Conservation (phyloP, 2,797 vertebrate genomes). For the Staurois parvus region DNA sequence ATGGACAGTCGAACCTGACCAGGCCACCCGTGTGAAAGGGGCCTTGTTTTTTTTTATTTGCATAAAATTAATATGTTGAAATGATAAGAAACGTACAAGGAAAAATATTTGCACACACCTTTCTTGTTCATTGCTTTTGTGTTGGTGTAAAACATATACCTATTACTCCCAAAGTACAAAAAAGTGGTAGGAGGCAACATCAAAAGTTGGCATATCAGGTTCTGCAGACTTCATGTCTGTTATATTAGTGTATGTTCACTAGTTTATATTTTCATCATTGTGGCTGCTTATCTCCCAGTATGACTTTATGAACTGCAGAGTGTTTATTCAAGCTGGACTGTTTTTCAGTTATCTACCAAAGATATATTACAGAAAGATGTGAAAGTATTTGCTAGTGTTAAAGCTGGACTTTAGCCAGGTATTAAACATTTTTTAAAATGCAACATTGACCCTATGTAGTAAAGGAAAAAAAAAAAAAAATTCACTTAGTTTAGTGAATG, state of each 20-base stretch:
- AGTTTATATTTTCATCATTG: conserved; percentile 18
- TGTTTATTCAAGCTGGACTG: neutral
- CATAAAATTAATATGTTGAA: no score
- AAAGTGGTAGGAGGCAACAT: neutral
- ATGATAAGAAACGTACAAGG: no score
- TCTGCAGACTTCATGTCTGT: conserved; percentile 38
- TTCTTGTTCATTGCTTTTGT: no score
- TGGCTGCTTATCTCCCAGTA: conserved; percentile 27
- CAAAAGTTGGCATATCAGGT: conserved; percentile 4
- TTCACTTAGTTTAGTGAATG: no score
- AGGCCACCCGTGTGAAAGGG: no score
- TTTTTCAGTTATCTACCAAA: neutral
- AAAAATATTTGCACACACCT: no score
- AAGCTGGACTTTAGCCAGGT: neutral
- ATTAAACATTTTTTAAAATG: no score
- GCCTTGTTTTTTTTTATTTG: no score
- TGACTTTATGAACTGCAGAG: conserved; percentile 8
- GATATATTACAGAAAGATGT: neutral
- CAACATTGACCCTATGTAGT: no score
- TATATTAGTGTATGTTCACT: conserved; percentile 2
- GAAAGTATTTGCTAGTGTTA: neutral
- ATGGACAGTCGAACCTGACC: no score
- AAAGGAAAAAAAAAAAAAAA: no score
- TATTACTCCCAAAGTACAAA: neutral
- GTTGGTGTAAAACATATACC: neutral